These are phyloP conservation scores for Gnathonemus longibarbis DNA, from an alignment of 2,113 vertebrate species.

Conservation along the genomic window DNA sequence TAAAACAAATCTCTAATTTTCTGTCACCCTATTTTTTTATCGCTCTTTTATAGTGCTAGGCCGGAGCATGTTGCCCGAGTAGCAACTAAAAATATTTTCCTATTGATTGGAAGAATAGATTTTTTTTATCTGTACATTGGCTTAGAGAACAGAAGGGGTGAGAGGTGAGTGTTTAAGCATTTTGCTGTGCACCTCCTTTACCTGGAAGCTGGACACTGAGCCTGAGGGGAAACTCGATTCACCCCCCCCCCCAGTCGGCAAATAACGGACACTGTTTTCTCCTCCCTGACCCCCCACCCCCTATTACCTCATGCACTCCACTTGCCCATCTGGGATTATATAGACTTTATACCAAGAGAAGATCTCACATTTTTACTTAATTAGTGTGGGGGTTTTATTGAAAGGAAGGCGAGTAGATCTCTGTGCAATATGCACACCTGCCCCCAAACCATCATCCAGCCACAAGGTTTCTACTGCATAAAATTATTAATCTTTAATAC, in stretches of 20 bases:
- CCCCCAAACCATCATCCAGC: slow-evolving; percentile 1
- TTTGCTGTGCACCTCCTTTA: slow-evolving; percentile 69
- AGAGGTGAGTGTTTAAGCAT: slow-evolving; percentile 76
- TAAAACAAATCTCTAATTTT: slow-evolving; percentile 75
- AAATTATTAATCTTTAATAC: slow-evolving; percentile 14
- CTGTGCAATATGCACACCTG: neutral
- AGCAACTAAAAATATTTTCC: slow-evolving; percentile 77
- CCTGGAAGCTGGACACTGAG: slow-evolving; percentile 62
- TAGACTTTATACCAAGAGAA: slow-evolving; percentile 1
- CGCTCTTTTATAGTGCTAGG: slow-evolving; percentile 61
- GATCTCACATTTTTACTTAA: neutral
- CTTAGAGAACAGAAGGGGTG: slow-evolving; percentile 68
- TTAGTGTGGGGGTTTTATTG: neutral
- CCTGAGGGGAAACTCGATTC: slow-evolving; percentile 73
- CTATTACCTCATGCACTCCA: neutral
- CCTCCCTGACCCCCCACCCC: neutral
- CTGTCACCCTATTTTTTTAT: slow-evolving; percentile 64
- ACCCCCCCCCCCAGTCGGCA: slow-evolving; percentile 58
- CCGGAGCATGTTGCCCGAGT: slow-evolving; percentile 76
- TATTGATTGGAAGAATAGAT: slow-evolving; percentile 78
- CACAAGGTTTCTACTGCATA: neutral
- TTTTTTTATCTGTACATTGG: slow-evolving; percentile 79
- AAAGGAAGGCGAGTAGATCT: neutral
- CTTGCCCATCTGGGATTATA: neutral
- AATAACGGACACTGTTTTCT: neutral